Base-by-base conservation (phyloP, 2,888 invertebrate species). In the Drosophila kanekoi region DNA sequence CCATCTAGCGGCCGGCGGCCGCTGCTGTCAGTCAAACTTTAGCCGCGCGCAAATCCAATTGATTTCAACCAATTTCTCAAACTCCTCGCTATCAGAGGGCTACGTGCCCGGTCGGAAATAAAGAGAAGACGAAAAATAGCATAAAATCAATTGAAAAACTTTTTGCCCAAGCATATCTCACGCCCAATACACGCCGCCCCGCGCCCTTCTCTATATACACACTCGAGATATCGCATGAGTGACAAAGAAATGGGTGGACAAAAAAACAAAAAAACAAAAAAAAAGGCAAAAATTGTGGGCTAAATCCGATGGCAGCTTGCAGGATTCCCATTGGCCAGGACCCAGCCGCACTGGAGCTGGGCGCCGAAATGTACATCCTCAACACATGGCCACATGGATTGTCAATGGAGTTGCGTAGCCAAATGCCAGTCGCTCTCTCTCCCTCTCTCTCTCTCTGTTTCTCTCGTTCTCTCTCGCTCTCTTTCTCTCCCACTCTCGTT, bases 91-190 rank as follows among this genome's bases (percentile, higher is more conserved):
- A 11, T 28, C 6, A 9, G 35, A 47, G 38, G 59, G 77, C 52
- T 83, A 83, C 81, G 87, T 86, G 84, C 70, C 54, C 65, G 41
- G 68, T 70, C 38, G 77, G 68, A 72, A 67, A 71, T 72, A 79
- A 79, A 75, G 79, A 75, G 79, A 68, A 70, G 59, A 83, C 74
- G 60, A 77, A 81, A 83, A 85, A 84, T 81, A 89, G 79, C 68
- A 80, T 79, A 85, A 79, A 85, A 89, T 87, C 86, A 87, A 85
- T 89, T 85, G 87, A 86, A 88, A 88, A 83, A 88, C 70, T 75
- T 86, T 85, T 77, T 64, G 64, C 57, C 57, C 60, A 54, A 54
- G 74, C 53, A 72, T 68, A 69, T 59, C 75, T 56, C 76, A 75
- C 79, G 71, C 76, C 79, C 28, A 8, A 28, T 28, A 8, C 28